Conservation (phyloP, 2,113 vertebrate genomes). For the Dendrocopos noguchii region DNA sequence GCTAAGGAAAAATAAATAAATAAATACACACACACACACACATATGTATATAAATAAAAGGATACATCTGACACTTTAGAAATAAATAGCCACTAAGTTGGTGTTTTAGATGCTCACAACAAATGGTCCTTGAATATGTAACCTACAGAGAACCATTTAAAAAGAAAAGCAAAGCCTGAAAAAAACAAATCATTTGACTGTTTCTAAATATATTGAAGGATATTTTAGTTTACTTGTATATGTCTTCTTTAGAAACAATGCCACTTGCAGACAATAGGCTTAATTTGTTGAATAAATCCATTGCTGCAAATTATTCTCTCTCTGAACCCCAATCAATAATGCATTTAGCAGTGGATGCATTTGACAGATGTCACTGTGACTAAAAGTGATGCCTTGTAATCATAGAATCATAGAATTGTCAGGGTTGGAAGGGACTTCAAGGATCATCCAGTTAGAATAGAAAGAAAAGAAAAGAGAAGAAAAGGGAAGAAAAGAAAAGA, state of each 20-base stretch:
- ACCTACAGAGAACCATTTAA: neutral
- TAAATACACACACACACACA: too few relatives aligned
- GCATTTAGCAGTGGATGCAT: neutral
- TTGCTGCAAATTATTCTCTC: constrained; percentile 21
- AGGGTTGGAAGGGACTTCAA: too few relatives aligned
- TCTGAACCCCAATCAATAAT: neutral
- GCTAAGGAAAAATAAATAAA: neutral
- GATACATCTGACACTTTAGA: neutral
- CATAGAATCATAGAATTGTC: neutral
- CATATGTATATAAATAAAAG: too few relatives aligned
- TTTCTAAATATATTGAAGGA: neutral
- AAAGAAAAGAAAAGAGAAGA: too few relatives aligned
- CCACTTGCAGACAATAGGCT: neutral
- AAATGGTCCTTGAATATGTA: neutral
- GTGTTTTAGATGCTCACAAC: neutral
- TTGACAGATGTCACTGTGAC: constrained; percentile 1
- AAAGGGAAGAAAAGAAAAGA: too few relatives aligned
- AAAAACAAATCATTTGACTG: constrained; percentile 3
- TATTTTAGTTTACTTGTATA: neutral
- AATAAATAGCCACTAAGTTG: neutral
- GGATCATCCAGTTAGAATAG: too few relatives aligned
- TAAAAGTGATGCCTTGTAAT: neutral
- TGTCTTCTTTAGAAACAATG: neutral
- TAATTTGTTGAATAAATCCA: neutral
- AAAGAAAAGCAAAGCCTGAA: neutral